Evolutionary conservation across 1,140 invertebrate species (phyloP), one percentile per base, ranked within the genome.

Genomic region (Magallana gigas): DNA sequence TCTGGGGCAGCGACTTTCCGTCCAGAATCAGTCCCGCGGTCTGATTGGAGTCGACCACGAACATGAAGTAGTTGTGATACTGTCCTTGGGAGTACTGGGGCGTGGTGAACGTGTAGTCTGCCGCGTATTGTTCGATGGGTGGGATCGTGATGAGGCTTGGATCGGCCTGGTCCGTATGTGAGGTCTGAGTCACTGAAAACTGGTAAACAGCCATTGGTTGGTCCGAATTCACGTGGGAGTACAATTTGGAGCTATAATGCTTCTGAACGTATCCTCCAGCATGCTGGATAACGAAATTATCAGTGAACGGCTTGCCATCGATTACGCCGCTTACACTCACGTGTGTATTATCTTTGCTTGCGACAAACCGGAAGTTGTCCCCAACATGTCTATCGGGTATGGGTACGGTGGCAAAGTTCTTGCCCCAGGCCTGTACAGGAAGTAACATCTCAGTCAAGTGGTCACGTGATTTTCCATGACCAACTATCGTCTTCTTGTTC

Each of bases 91-190:
- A 81, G 85, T 87, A 85, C 23, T 87, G 29, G 7, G 88, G 88
- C 12, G 88, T 89, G 8, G 88, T 71, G n/a, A 89, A 89, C 0
- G 84, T 85, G n/a, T 89, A 89, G 36, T 85, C 76, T n/a, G 88
- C 58, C 0, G 83, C 59, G 71, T 89, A 87, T 29, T 87, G 88
- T 83, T 89, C 88, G 1, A 84, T 85, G 57, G 88, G 88, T 16
- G 88, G 48, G 14, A 89, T 83, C 48, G 76, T 87, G 7, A 89
- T 82, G 83, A 89, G 64, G 6, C 76, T 14, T 0, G 88, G 88
- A 83, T 89, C 88, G 8, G 71, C 64, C 8, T 18, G 56, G 7
- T 89, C 85, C 16, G 7, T 16, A 4, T 56, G 18, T n/a, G 36
- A 23, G 11, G 60, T 16, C 83, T 89, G 83, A 23, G 62, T 89